Percentiles rank a stretch among this genome's conserved stretches.
phyloP scores from a whole-genome alignment of 2,888 invertebrate species.

The Troilus luridus region DNA sequence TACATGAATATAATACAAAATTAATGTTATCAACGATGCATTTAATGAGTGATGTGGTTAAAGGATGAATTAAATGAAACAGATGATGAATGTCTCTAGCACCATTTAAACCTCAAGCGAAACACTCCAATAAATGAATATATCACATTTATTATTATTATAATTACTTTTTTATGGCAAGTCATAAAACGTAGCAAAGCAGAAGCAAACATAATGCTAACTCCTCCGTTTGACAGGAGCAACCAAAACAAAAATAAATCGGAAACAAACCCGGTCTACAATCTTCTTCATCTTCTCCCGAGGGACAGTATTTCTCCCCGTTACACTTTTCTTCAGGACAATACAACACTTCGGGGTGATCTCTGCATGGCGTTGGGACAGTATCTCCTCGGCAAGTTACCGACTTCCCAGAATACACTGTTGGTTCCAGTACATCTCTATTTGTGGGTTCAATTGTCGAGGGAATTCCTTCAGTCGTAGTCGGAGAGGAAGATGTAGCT shows the following conservation, averaged over 20 bases:
- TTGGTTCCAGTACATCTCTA: rapidly evolving
- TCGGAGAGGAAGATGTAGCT: not conserved
- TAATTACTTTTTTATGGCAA: not conserved
- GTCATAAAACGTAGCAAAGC: not conserved
- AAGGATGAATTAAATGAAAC: conserved; percentile 5
- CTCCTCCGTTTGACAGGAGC: not conserved
- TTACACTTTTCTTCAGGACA: conserved; percentile 24
- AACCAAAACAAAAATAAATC: conserved; percentile 12
- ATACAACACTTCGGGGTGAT: not conserved
- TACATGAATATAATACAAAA: conserved; percentile 22
- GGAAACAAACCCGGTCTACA: conserved; percentile 18
- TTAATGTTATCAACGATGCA: not conserved
- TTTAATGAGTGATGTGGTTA: not conserved
- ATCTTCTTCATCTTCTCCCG: conserved; percentile 36
- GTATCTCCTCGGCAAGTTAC: conserved; percentile 6
- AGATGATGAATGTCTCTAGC: conserved; percentile 14
- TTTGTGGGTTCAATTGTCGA: not conserved
- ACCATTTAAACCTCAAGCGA: not conserved
- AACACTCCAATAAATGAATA: not conserved
- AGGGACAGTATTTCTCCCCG: not conserved
- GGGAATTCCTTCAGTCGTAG: not conserved
- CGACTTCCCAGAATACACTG: not conserved
- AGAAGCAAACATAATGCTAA: conserved; percentile 7
- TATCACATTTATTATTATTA: not conserved
- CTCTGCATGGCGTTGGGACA: not conserved